These are phyloP conservation scores for Phylloscopus trochilus DNA, from an alignment of 2,113 vertebrate species.

Conservation along the genomic window DNA sequence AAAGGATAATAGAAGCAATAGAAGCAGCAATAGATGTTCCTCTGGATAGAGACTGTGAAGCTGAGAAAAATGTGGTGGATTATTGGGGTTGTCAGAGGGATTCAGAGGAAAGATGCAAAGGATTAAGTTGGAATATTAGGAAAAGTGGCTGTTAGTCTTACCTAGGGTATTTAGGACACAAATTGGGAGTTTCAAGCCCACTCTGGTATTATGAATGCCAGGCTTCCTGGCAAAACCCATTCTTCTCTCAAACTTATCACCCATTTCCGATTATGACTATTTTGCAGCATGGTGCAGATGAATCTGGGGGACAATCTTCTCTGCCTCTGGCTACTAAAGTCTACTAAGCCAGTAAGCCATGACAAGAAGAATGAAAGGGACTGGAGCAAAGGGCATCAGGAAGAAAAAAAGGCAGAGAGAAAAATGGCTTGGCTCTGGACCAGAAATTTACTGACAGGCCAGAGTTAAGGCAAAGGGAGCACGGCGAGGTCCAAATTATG, in stretches of 20 bases:
- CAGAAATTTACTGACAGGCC: not conserved
- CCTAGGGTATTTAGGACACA: constrained; percentile 34
- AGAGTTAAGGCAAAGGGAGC: not conserved
- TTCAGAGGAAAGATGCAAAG: constrained; percentile 56
- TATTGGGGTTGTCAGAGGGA: constrained; percentile 43
- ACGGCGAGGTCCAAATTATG: not conserved
- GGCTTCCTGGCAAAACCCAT: not conserved
- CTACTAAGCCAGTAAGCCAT: not conserved
- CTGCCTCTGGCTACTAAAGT: not conserved
- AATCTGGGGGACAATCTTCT: not conserved
- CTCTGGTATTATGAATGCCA: not conserved
- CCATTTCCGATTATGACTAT: not conserved
- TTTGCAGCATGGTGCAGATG: not conserved
- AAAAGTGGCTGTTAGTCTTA: constrained; percentile 18
- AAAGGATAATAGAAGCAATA: constrained; percentile 56
- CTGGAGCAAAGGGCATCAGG: not conserved
- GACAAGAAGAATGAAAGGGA: not conserved
- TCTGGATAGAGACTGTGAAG: constrained; percentile 35
- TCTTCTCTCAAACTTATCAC: constrained; percentile 10
- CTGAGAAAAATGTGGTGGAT: constrained; percentile 57
- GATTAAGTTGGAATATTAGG: constrained; percentile 44
- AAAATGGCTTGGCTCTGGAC: not conserved
- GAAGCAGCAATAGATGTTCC: constrained; percentile 50
- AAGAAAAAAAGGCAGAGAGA: not conserved
- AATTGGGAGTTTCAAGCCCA: constrained; percentile 18